Evolutionary conservation across 2,797 vertebrate species (phyloP), one percentile per base, ranked within the genome.

Genomic region (Setipinna tenuifilis): DNA sequence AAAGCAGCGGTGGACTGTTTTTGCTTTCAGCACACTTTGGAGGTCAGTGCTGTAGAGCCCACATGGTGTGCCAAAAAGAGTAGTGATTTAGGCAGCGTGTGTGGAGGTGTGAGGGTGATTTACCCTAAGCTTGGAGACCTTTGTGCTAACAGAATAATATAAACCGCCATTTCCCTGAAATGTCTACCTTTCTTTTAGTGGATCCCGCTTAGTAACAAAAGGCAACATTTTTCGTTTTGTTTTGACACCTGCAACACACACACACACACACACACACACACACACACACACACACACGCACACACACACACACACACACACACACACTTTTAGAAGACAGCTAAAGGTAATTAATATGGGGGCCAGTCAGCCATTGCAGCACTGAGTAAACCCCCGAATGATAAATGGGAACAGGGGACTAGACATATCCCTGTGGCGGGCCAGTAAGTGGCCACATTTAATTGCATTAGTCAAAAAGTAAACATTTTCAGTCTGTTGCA

Each of bases 381-480:
- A 82, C 25, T 62, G 87, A 83, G 83, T 86, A 88, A 87, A 86
- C 25, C 21, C 21, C 80, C 28, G 58, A 82, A 86, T 68, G 62
- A 86, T 82, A 85, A 85, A 81, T 83, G 71, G 41, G 16, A 9
- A 1, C 0, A 21, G 17, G 1, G 4, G 2, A 50, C 71, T 62
- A 31, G 83, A 71, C 19, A 3, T 54, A 25, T 48, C n/a, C 48
- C 6, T 19, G 87, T 9, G 28, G 50, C 83, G 59, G 68, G 81
- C 89, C 88, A 88, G 68, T 87, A 81, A 85, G 54, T 41, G 31
- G 10, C 10, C 11, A 35, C 31, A 83, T 59, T 19, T 83, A 84
- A 91, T 83, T 86, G 25, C 88, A 90, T 90, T 85, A 88, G 28
- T 50, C 59, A 44, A 88, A 84, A 87, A 86, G 85, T 86, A 84